Conservation (phyloP, 2,797 vertebrate genomes). For the Tauraco hartlaubi region DNA sequence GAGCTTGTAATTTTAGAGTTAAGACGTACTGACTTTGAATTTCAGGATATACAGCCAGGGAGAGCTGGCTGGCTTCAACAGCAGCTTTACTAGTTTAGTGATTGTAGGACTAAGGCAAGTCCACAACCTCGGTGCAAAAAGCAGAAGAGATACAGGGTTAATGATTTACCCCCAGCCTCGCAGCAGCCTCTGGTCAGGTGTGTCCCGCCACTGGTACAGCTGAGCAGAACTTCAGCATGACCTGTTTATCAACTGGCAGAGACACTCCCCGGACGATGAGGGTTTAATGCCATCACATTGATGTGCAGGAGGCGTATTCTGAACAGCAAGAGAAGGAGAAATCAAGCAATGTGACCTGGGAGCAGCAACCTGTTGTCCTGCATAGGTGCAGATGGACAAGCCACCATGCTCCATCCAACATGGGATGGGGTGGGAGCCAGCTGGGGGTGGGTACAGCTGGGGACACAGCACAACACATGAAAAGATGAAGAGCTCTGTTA, state of each 20-base stretch:
- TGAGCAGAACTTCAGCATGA: fast-evolving
- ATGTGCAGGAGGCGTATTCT: background rate
- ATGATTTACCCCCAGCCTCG: background rate
- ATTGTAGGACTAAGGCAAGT: background rate
- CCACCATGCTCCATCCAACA: fast-evolving
- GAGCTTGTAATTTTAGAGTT: background rate
- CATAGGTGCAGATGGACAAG: fast-evolving
- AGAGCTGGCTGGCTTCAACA: background rate
- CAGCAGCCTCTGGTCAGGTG: background rate
- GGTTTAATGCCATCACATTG: background rate
- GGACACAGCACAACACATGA: background rate
- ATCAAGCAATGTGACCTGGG: fast-evolving
- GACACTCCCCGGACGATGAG: fast-evolving
- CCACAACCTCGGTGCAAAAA: background rate
- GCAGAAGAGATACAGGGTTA: background rate
- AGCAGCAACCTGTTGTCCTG: background rate
- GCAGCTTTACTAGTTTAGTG: background rate
- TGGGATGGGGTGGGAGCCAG: background rate
- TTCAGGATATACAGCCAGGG: background rate
- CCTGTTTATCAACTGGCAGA: background rate
- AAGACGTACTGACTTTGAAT: background rate
- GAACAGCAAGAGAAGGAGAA: background rate
- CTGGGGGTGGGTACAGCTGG: background rate
- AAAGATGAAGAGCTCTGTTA: background rate
- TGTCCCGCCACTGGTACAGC: fast-evolving